Evolutionary conservation across 2,888 invertebrate genomes (phyloP), one percentile per base, ranked within the genome.

Genomic region (Pammene fasciana): DNA sequence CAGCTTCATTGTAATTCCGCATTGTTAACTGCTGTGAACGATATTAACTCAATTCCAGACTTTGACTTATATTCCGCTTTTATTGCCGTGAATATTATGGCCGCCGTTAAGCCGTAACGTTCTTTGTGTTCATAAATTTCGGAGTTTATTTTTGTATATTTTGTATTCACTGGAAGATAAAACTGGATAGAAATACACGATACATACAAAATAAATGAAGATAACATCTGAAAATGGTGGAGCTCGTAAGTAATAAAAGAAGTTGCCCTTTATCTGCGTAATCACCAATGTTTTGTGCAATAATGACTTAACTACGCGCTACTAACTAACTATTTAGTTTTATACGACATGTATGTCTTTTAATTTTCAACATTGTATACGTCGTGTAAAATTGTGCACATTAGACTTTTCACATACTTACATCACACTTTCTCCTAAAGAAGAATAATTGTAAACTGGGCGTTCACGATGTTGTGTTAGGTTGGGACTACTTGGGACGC

Each of bases 61-160:
- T 66, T 59, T 52, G 52, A 67, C 59, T 59, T 67, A 52, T 67
- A 73, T 71, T 73, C 71, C 54, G 72, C 67, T 78, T 76, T 77
- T 75, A 77, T 73, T 75, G 72, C 73, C 59, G 68, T 71, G 72
- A 72, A 76, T 73, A 74, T 75, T 72, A 74, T 70, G 64, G 67
- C 72, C 46, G 72, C 75, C 75, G 74, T 77, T 75, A 75, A 76
- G 73, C 61, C 70, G 67, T 48, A 57, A 62, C 70, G 60, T 73
- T 66, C 67, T 55, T 67, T 65, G 57, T 52, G 52, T 73, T 73
- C 71, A 70, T 73, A 75, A 73, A 73, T 72, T 72, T 72, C 50
- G 10, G 10, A 48, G 38, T 48, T 57, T 62, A 62, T 62, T 71
- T 71, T 61, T 48, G 67, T 62, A 67, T 45, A 48, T 16, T 55